Evolutionary conservation across 2,888 invertebrate genomes (phyloP), one percentile per base, ranked within the genome.

Genomic region (Ceriagrion tenellum): DNA sequence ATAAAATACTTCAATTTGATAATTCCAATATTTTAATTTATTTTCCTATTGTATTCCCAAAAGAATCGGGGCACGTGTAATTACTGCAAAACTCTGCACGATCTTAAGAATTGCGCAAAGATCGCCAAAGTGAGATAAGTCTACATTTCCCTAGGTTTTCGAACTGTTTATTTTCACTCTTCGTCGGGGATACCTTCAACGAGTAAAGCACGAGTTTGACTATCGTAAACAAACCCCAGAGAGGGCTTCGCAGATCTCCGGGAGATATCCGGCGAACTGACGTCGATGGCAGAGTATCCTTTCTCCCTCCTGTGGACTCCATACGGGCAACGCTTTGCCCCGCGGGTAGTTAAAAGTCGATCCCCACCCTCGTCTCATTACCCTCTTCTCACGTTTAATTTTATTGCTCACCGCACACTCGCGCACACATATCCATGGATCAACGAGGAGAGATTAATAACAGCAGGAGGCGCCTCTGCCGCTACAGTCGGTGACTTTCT

Each of bases 381-480:
- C 81, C 81, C 81, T 81, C 26, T 81, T 81, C 81, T 81, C 81
- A 81, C 81, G 81, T 81, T 81, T 81, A 35, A 35, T 23, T 81
- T 81, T 18, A 81, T 81, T 81, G 81, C 81, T 26, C 35, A 6
- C 30, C 26, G 4, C 35, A 35, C 26, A 35, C 81, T 16, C 13
- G 35, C 26, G 4, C 81, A n/a, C 26, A 13, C 81, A 35, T 18
- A 81, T 81, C 81, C 35, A 35, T 35, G 81, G 16, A 81, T 35
- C 30, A 10, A 35, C 81, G 81, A 35, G 12, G 12, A 59, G 81
- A 81, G 35, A 81, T 81, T 81, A 81, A 81, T 81, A 81, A 81
- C 81, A 35, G 26, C n/a, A 69, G 16, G 18, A 35, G 30, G 35
- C n/a, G n/a, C 35, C 81, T 81, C 35, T 30, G 81, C 69, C n/a